phyloP scores from a whole-genome alignment of 2,113 vertebrate species.

The Formicarius rufipectus region DNA sequence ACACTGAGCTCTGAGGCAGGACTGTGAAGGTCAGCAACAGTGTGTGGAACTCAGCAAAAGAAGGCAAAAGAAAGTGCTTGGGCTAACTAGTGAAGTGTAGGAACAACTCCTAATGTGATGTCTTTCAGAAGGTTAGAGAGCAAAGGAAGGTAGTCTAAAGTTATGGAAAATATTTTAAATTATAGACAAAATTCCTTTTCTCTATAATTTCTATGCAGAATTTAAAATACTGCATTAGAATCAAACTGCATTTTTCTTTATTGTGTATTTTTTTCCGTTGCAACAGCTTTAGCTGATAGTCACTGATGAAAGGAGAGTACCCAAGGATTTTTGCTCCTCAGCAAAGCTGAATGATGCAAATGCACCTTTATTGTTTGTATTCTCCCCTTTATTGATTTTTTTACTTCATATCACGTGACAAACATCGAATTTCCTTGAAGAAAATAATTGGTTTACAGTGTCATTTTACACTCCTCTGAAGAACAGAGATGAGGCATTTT shows the following conservation, averaged over 20 bases:
- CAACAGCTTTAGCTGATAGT: not conserved
- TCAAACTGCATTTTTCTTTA: not conserved
- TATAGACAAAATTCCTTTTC: not conserved
- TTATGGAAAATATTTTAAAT: not conserved
- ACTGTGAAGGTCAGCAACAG: constrained; percentile 38
- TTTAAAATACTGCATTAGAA: not conserved
- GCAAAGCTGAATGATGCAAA: not conserved
- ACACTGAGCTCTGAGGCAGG: constrained; percentile 43
- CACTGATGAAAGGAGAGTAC: not conserved
- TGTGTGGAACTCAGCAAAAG: constrained; percentile 25
- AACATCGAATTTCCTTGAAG: constrained; percentile 2
- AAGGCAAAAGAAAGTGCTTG: constrained; percentile 21
- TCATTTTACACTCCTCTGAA: constrained; percentile 33
- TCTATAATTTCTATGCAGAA: not conserved
- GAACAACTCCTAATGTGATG: not conserved
- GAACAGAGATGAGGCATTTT: not conserved
- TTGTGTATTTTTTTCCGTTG: not conserved
- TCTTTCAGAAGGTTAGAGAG: not conserved
- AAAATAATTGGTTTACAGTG: constrained; percentile 19
- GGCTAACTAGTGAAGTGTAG: constrained; percentile 40
- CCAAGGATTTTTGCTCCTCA: not conserved
- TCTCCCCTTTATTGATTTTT: constrained; percentile 7
- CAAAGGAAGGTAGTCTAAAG: not conserved
- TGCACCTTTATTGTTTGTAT: not conserved
- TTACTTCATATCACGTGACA: not conserved